A percentile compares a stretch with the other conserved stretches of the same genome.
phyloP scores from a whole-genome alignment of 2,888 invertebrate genomes.

The Zaprionus obscuricornis region DNA sequence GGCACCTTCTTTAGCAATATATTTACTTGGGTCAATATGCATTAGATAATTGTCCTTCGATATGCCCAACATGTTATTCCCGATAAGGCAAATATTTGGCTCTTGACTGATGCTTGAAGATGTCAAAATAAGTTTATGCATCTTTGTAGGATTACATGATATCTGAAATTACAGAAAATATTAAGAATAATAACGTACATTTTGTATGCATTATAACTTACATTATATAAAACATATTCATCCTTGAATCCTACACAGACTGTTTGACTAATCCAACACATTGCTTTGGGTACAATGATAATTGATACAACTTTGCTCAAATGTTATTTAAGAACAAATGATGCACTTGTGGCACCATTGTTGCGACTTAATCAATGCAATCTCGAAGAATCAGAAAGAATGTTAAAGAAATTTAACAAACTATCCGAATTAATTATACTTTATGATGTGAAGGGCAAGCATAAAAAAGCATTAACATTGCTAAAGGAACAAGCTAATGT shows the following conservation, averaged over 20 bases:
- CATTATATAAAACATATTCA: slow-evolving; percentile 91
- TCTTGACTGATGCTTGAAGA: slow-evolving; percentile 91
- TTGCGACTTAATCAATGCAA: slow-evolving; percentile 96
- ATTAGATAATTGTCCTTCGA: slow-evolving; percentile 95
- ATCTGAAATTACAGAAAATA: slow-evolving; percentile 72
- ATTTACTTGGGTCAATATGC: slow-evolving; percentile 90
- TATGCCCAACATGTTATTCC: slow-evolving; percentile 90
- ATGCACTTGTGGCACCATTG: slow-evolving; percentile 95
- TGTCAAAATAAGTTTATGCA: slow-evolving; percentile 93
- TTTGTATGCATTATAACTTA: slow-evolving; percentile 82
- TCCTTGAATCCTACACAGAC: slow-evolving; percentile 94
- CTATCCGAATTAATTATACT: slow-evolving; percentile 96
- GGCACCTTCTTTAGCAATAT: slow-evolving; percentile 52
- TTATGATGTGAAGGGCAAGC: slow-evolving; percentile 96
- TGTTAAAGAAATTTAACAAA: slow-evolving; percentile 93
- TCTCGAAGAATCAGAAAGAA: slow-evolving; percentile 95
- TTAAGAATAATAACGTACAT: no score
- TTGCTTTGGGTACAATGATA: slow-evolving; percentile 90
- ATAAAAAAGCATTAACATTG: slow-evolving; percentile 94
- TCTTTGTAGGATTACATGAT: slow-evolving; percentile 83
- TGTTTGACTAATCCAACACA: slow-evolving; percentile 93
- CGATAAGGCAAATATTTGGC: slow-evolving; percentile 91
- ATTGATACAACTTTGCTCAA: slow-evolving; percentile 98
- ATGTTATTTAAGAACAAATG: slow-evolving; percentile 98
- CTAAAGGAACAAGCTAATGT: slow-evolving; percentile 89